Base-by-base conservation (phyloP, 2,113 vertebrate genomes). In the Callipepla californica region DNA sequence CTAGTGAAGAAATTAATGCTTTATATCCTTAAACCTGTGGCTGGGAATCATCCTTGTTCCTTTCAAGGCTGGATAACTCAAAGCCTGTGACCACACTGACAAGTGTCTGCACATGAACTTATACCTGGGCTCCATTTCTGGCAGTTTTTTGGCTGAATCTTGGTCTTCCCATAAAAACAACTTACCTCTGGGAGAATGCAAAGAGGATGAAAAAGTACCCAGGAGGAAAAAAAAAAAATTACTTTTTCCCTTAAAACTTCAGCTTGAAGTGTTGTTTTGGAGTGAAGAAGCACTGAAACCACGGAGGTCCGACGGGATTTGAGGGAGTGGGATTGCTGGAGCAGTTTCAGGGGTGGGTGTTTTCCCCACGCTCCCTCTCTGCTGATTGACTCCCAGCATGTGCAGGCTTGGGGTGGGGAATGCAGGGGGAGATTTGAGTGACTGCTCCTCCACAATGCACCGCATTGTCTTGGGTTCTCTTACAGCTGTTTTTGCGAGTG, bases 381-480 rank as follows among this genome's bases (percentile, higher is more conserved):
- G 74, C 80, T 74, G 88, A 82, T 8, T 74, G 93, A 80, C 65
- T 96, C 81, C 77, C 92, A 89, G 72, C 74, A 28, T 88, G 81
- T 94, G 94, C 76, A 80, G 87, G 76, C 89, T 69, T 80, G 18
- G 72, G 90, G 75, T 91, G 88, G 76, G 67, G 80, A 95, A 47
- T 16, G 5, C 55, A 45, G 72, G 73, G 81, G 80, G 70, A 65
- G 85, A 77, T 66, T 72, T 85, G 89, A 34, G 45, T 95, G 89
- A 55, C 79, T 89, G 87, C 66, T 95, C 58, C 72, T 97, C 85
- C 87, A 96, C 91, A 97, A 89, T 88, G 95, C 7, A 0, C 66
- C 70, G 82, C 95, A 85, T 93, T 93, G 81, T 94, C 78, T 95
- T 93, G 28, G 34, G 91, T 82, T 59, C 91, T 76, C 90, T 90